Conservation (phyloP, 2,888 invertebrate genomes). For the Drosophila borborema region DNA sequence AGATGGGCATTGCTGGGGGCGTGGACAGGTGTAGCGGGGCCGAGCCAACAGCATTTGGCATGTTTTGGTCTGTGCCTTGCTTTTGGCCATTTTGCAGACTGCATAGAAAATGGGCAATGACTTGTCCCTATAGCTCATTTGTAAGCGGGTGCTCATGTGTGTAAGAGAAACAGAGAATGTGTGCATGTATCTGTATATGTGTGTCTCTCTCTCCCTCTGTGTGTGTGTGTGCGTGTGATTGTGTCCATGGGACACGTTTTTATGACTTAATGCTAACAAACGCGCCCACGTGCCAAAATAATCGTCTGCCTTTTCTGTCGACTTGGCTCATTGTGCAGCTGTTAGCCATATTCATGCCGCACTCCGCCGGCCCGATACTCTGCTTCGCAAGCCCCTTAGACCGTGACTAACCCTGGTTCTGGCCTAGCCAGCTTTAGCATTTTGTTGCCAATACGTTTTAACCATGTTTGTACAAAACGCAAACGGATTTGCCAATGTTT, state of each 20-base stretch:
- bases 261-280: conserved; percentile 82
- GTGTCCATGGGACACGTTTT: conserved; percentile 76
- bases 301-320: conserved; percentile 79
- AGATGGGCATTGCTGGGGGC: not conserved
- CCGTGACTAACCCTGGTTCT: conserved; percentile 24
- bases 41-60: conserved; percentile 21
- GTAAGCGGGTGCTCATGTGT: conserved; percentile 12
- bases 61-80: conserved; percentile 46
- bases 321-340: conserved; percentile 78
- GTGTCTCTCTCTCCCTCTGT: not conserved
- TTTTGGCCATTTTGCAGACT: conserved; percentile 58
- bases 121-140: conserved; percentile 50
- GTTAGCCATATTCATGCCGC: conserved; percentile 17
- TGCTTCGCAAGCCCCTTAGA: not conserved
- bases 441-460: conserved; percentile 80
- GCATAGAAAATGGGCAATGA: conserved; percentile 62
- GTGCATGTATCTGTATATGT: conserved; percentile 16
- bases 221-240: conserved; percentile 32
- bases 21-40: conserved; percentile 5
- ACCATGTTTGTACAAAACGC: conserved; percentile 79
- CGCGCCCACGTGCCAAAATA: conserved; percentile 82
- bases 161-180: conserved; percentile 2
- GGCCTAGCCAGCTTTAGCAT: conserved; percentile 57
- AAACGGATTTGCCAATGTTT: conserved; percentile 80
- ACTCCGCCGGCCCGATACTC: not conserved